Evolutionary conservation across 2,888 invertebrate species (phyloP), one percentile per base, ranked within the genome.

Genomic region (Polyommatus iphigenia): DNA sequence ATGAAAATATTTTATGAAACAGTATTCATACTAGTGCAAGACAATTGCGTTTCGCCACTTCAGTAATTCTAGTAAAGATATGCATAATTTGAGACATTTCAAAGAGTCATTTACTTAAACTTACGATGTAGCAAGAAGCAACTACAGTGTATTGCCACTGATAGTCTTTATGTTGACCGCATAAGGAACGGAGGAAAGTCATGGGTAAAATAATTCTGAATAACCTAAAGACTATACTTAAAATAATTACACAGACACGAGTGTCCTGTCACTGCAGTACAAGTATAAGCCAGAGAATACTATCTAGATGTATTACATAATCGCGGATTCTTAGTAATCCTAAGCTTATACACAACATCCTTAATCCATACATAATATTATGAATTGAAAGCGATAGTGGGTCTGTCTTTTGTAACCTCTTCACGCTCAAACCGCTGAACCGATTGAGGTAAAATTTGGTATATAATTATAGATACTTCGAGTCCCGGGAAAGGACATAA

Each of bases 11-110:
- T 62, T 62, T 7, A 24, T 24, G 20, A 62, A 10, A 62, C 62
- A 7, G 24, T 10, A 62, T 62, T 24, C 24, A 59, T 62, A 62
- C 24, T 62, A 62, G 62, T 13, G 13, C 62, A 24, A 62, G 62
- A 10, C 24, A 7, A 3, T 59, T 24, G 20, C 10, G 10, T 62
- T 62, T 62, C 13, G 10, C 8, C 24, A 24, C 62, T 24, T 62
- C 13, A 10, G 24, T 24, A 24, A 24, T 62, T 62, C 13, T 62
- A 20, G 59, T 20, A 24, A 24, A 62, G 24, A 24, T 24, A 62
- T 10, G 24, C 24, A 62, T 62, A 62, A 62, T 62, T 62, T 54
- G 54, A 62, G 20, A 62, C 62, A 62, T 24, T 62, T 62, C 62
- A 24, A 10, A 62, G 62, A 62, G 20, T 62, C 24, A 24, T 62